Conservation (phyloP, 2,113 vertebrate species). For the Oncorhynchus nerka region DNA sequence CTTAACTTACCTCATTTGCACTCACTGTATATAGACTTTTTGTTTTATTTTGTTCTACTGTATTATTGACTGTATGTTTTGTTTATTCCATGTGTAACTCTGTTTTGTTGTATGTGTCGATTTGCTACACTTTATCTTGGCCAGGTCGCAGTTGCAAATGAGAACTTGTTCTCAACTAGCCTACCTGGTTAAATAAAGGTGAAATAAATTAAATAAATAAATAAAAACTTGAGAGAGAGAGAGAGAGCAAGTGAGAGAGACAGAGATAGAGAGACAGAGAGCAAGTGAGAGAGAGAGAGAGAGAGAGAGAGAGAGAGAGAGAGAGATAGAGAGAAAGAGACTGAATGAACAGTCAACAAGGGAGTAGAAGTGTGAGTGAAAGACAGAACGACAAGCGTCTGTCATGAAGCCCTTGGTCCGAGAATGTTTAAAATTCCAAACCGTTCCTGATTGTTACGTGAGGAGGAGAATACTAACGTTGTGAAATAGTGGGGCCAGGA, state of each 20-base stretch:
- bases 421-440: conserved; percentile 38
- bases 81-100: too few species aligned
- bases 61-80: too few species aligned
- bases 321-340: background rate
- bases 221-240: background rate
- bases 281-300: background rate
- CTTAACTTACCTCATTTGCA: too few species aligned
- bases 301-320: background rate
- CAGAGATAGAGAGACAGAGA: background rate
- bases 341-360: background rate
- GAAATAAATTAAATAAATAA: too few species aligned
- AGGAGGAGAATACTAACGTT: conserved; percentile 14
- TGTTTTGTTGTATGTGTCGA: too few species aligned
- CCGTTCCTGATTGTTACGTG: conserved; percentile 15
- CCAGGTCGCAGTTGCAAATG: too few species aligned
- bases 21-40: too few species aligned
- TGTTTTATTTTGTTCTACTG: too few species aligned
- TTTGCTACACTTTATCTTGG: too few species aligned
- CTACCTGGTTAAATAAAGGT: too few species aligned
- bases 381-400: conserved; percentile 34
- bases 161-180: too few species aligned
- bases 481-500: conserved; percentile 30
- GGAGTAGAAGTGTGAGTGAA: conserved; percentile 5
- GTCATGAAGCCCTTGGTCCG: conserved; percentile 24
- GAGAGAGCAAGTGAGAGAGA: background rate